Evolutionary conservation across 2,888 invertebrate species (phyloP).

Genomic region (Acrobasis repandana): DNA sequence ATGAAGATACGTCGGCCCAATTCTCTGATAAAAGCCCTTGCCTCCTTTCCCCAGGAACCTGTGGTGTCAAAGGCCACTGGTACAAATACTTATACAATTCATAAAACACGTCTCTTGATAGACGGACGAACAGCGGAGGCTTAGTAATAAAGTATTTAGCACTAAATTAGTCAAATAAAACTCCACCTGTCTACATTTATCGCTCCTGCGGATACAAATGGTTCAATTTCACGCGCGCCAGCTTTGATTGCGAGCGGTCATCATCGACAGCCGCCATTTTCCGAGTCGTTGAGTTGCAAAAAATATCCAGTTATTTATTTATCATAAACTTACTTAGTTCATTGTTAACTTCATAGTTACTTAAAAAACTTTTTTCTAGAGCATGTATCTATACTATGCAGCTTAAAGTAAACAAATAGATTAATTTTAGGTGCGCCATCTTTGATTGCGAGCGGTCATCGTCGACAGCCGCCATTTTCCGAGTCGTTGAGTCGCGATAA

Average conservation of each 20-base stretch:
- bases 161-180: background rate
- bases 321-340: too few relatives aligned
- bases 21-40: too few relatives aligned
- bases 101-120: too few relatives aligned
- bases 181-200: background rate
- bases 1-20: too few relatives aligned
- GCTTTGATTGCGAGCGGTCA: constrained; percentile 13
- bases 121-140: too few relatives aligned
- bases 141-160: too few relatives aligned
- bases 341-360: too few relatives aligned
- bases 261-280: constrained; percentile 10
- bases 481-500: background rate
- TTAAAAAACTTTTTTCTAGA: too few relatives aligned
- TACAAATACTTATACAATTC: too few relatives aligned
- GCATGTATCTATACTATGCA: too few relatives aligned
- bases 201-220: constrained; percentile 1
- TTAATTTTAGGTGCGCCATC: constrained; percentile 2
- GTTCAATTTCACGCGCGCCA: constrained; percentile 16
- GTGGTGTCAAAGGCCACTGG: too few relatives aligned
- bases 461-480: constrained; percentile 10
- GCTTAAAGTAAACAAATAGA: background rate
- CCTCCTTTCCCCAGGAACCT: too few relatives aligned
- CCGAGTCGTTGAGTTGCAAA: constrained; percentile 6
- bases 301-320: background rate
- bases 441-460: constrained; percentile 8